Conservation (phyloP, 2,113 vertebrate species). For the Mastomys coucha region DNA sequence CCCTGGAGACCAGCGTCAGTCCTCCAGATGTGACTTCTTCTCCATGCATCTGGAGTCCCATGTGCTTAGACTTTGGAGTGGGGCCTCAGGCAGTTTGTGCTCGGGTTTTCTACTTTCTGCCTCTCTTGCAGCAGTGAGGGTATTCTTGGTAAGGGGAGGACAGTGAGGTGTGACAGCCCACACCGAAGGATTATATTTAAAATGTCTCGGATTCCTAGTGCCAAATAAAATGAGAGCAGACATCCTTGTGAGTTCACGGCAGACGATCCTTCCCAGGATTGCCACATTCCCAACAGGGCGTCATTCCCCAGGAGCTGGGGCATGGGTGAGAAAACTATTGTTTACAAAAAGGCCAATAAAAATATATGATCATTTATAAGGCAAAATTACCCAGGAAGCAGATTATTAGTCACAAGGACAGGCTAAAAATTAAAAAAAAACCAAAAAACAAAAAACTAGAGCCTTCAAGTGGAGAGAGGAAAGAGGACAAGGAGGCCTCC, state of each 20-base stretch:
- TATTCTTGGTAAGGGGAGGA: slow-evolving; percentile 64
- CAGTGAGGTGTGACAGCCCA: slow-evolving; percentile 52
- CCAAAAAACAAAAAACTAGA: not conserved
- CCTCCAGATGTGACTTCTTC: not conserved
- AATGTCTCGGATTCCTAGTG: slow-evolving; percentile 86
- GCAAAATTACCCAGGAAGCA: slow-evolving; percentile 46
- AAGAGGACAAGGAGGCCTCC: not conserved
- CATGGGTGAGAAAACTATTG: slow-evolving; percentile 62
- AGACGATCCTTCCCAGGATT: slow-evolving; percentile 78
- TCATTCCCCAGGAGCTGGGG: slow-evolving; percentile 77
- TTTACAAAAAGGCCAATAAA: slow-evolving; percentile 36
- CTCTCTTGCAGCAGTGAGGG: not conserved
- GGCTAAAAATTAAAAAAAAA: not conserved
- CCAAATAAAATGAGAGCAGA: slow-evolving; percentile 84
- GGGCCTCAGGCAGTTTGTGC: not conserved
- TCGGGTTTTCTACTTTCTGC: not conserved
- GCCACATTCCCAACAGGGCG: slow-evolving; percentile 83
- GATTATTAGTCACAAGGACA: slow-evolving; percentile 17
- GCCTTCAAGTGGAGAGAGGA: not conserved
- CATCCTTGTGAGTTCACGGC: slow-evolving; percentile 78
- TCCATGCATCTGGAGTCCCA: not conserved
- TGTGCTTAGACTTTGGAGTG: not conserved
- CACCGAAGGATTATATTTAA: slow-evolving; percentile 81
- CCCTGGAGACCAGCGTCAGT: not conserved
- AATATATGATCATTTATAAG: slow-evolving; percentile 48